A percentile compares a stretch with the other conserved stretches of the same genome.
phyloP scores from a whole-genome alignment of 2,113 vertebrate species.

The Pachycephala philippinensis region DNA sequence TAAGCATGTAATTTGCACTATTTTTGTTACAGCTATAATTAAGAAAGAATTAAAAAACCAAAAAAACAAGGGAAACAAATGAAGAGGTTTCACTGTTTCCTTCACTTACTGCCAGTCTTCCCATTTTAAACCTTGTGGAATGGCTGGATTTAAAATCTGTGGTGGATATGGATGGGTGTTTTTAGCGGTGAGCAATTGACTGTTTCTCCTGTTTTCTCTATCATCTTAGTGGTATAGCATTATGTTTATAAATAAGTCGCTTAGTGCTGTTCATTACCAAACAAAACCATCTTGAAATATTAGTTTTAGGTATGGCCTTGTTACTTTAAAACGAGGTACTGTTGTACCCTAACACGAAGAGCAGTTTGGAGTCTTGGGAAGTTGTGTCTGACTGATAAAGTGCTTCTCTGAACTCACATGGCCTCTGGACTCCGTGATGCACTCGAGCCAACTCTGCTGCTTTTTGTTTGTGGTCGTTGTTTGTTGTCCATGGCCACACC shows the following conservation, averaged over 20 bases:
- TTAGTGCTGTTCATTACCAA: not conserved
- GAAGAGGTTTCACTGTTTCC: not conserved
- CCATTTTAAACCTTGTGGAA: not conserved
- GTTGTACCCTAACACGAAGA: not conserved
- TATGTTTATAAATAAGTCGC: not conserved
- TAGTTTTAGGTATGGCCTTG: not conserved
- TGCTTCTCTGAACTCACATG: not conserved
- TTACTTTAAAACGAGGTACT: not conserved
- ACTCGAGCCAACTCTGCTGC: not conserved
- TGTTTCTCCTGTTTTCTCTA: not conserved
- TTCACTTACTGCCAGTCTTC: not conserved
- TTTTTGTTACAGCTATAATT: not conserved
- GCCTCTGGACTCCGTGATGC: not conserved
- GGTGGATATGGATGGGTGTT: not conserved
- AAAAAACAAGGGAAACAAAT: not conserved
- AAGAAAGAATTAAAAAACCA: not conserved
- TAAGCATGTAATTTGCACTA: not conserved
- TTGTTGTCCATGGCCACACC: not conserved
- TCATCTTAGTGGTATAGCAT: not conserved
- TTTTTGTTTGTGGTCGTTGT: not conserved
- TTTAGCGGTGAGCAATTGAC: fast-evolving
- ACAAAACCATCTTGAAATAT: not conserved
- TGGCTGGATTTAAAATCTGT: not conserved
- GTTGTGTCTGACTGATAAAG: not conserved
- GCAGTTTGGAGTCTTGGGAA: not conserved